These are phyloP conservation scores for Trachymyrmex septentrionalis DNA, from an alignment of 1,140 invertebrate genomes.

Conservation along the genomic window DNA sequence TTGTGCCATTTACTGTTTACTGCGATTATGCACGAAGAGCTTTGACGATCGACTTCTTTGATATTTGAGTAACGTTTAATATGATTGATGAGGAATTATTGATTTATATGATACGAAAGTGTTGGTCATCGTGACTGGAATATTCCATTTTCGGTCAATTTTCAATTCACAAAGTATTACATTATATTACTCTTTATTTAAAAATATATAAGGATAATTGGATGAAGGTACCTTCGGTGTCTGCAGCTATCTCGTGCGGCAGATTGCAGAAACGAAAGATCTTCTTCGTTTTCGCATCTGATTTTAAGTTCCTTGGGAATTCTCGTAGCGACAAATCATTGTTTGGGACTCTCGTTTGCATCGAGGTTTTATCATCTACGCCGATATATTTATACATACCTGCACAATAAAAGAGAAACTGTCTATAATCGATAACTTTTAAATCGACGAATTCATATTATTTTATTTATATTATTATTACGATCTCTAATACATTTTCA, in stretches of 20 bases:
- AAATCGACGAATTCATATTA: not conserved
- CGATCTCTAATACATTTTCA: too few species aligned
- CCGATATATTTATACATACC: constrained; percentile 93
- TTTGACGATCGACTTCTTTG: constrained; percentile 13
- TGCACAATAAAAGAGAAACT: constrained; percentile 78
- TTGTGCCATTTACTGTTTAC: not conserved
- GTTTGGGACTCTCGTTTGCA: constrained; percentile 74
- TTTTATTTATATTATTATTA: not conserved
- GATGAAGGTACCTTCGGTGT: constrained; percentile 89
- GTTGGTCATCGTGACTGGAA: not conserved
- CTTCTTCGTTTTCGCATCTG: constrained; percentile 88
- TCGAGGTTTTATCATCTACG: constrained; percentile 84
- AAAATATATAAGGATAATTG: constrained; percentile 16
- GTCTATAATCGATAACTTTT: not conserved
- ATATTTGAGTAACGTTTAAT: not conserved
- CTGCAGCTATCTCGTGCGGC: constrained; percentile 88
- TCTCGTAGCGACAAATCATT: constrained; percentile 83
- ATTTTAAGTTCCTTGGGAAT: constrained; percentile 87
- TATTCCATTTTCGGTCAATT: not conserved
- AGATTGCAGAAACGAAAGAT: constrained; percentile 90
- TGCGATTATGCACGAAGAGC: not conserved
- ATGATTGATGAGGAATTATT: constrained; percentile 4
- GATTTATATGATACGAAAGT: constrained; percentile 7
- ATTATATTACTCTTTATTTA: not conserved
- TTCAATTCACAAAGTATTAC: not conserved